Evolutionary conservation across 2,113 vertebrate genomes (phyloP), one percentile per base, ranked within the genome.

Genomic region (Beaufortia kweichowensis): DNA sequence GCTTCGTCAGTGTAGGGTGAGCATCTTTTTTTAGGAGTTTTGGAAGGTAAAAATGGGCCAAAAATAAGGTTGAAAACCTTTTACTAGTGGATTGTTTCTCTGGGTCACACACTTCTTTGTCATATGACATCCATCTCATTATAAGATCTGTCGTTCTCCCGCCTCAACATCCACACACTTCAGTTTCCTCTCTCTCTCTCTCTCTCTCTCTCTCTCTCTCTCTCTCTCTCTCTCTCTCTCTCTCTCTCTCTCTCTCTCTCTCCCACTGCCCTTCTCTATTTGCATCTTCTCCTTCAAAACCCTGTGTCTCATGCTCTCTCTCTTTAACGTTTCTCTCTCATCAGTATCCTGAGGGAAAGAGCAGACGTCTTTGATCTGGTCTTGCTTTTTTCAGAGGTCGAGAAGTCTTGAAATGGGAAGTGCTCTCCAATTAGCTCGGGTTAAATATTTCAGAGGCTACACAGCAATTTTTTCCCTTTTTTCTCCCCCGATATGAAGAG

Each of bases 401-500:
- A 83, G 80, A 79, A 84, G 77, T 80, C 78, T 69, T 78, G 84
- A 85, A 83, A 84, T 83, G 83, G 86, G 81, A 85, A 83, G 80
- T 83, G 84, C 86, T 82, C 86, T 85, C 79, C 83, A 87, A 87
- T 87, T 85, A 87, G 81, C 85, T 77, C 48, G 76, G 86, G 86
- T 87, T 87, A 87, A 87, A 87, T 84, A 87, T 87, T 87, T 84
- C 79, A 85, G 81, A 82, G 83, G 50, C 68, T 70, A 72, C 46
- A 73, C 72, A 67, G 62, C 55, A 31, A 60, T 79, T 82, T 78
- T 60, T 50, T 53, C 17, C 9, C 29, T 41, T 46, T 24, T 59
- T 33, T 29, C 19, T n/a, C 46, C 67, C 57, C 57, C 46, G 9
- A 50, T 79, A 79, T 60, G 55, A 59, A 41, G 28, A 23, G 28